phyloP scores from a whole-genome alignment of 64 coral and sea anemone genomes.

The Pachyseris speciosa region DNA sequence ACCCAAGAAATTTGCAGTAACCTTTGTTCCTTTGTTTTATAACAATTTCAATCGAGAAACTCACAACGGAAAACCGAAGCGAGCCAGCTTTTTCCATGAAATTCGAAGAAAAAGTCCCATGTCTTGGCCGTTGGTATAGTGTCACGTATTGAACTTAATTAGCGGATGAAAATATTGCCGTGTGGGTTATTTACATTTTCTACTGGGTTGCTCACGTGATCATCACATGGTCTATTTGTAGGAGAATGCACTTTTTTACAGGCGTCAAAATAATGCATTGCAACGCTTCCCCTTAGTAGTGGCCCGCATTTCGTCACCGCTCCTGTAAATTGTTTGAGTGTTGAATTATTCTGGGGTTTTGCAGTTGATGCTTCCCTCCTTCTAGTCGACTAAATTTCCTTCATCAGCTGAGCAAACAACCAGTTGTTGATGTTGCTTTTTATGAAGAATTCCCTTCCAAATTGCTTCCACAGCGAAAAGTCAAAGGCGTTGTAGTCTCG shows the following conservation, averaged over 20 bases:
- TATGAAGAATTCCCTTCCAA: slow-evolving; percentile 65
- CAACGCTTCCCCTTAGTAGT: too few species aligned
- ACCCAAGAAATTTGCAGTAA: too few species aligned
- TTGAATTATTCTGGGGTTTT: too few species aligned
- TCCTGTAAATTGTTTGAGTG: too few species aligned
- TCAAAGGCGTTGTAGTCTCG: slow-evolving; percentile 62
- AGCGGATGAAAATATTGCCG: slow-evolving; percentile 28
- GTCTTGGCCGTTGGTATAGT: too few species aligned
- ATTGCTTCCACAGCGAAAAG: slow-evolving; percentile 54
- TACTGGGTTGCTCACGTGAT: background rate
- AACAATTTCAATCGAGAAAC: too few species aligned
- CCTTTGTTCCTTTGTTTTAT: too few species aligned
- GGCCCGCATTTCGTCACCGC: background rate
- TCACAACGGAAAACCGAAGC: too few species aligned
- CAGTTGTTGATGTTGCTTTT: slow-evolving; percentile 64
- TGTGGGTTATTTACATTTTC: slow-evolving; percentile 21
- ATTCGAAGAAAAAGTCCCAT: too few species aligned
- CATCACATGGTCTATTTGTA: slow-evolving; percentile 23
- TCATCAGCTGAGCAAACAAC: slow-evolving; percentile 43
- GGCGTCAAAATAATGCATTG: slow-evolving; percentile 28
- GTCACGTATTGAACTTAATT: too few species aligned
- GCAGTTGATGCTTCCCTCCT: slow-evolving; percentile 45
- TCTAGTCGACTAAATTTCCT: slow-evolving; percentile 56
- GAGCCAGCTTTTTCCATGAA: too few species aligned
- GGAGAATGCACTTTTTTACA: background rate